Conservation (phyloP, 2,113 vertebrate species). For the Xiphophorus hellerii region DNA sequence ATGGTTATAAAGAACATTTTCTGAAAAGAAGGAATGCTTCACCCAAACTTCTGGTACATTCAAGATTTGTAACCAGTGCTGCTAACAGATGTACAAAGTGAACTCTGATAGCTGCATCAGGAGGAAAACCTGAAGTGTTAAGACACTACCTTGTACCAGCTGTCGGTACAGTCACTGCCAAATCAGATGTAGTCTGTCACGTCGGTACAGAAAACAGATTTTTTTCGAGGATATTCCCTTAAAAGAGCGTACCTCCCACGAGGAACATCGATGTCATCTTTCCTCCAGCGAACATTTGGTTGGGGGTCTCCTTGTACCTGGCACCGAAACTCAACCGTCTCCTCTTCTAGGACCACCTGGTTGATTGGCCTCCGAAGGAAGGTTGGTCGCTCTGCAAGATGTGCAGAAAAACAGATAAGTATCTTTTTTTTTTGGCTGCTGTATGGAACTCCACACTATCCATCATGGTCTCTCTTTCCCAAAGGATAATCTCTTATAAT, state of each 20-base stretch:
- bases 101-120: not conserved
- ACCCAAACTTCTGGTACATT: not conserved
- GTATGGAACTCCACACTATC: not conserved
- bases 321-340: slow-evolving; percentile 94
- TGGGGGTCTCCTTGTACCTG: slow-evolving; percentile 96
- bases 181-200: slow-evolving; percentile 47
- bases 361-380: slow-evolving; percentile 96
- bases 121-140: slow-evolving; percentile 24
- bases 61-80: not conserved
- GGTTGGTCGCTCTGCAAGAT: slow-evolving; percentile 89
- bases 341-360: slow-evolving; percentile 97
- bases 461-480: not conserved
- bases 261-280: slow-evolving; percentile 91
- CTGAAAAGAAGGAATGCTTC: not conserved
- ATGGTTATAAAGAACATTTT: not conserved
- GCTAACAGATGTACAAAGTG: not conserved
- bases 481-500: not conserved
- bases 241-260: slow-evolving; percentile 87
- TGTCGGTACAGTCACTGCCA: slow-evolving; percentile 11
- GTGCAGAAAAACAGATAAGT: not conserved
- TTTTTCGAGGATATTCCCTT: not conserved
- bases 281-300: slow-evolving; percentile 94
- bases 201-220: slow-evolving; percentile 20
- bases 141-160: slow-evolving; percentile 17
- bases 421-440: not conserved